A percentile compares a stretch with the other conserved stretches of the same genome.
These are phyloP conservation scores for Nycticryphes semicollaris DNA, from an alignment of 2,113 vertebrate genomes.

Conservation along the genomic window DNA sequence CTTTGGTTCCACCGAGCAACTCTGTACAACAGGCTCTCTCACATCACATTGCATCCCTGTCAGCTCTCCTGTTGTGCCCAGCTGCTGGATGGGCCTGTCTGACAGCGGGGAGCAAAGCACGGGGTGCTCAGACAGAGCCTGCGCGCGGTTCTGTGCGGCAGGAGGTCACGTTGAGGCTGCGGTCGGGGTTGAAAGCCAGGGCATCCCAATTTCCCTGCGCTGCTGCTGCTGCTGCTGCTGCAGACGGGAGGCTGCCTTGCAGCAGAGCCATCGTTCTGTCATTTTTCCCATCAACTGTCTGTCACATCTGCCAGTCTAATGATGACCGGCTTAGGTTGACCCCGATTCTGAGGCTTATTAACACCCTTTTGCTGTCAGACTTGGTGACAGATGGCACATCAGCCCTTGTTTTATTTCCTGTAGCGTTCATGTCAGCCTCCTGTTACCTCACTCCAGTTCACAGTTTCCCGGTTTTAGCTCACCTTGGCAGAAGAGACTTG, in stretches of 20 bases:
- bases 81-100: neutral
- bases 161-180: neutral
- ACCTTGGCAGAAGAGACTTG: neutral
- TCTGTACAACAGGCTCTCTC: neutral
- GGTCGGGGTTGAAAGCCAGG: neutral
- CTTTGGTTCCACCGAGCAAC: neutral
- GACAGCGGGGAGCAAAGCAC: neutral
- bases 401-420: neutral
- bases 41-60: accelerated
- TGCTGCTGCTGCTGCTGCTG: neutral
- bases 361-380: constrained; percentile 35
- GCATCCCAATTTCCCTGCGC: neutral
- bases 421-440: neutral
- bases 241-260: neutral
- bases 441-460: neutral
- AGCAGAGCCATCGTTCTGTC: neutral
- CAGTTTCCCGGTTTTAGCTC: neutral
- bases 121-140: neutral
- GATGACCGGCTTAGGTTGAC: constrained; percentile 30
- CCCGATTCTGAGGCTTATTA: constrained; percentile 47
- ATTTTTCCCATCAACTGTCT: constrained; percentile 8
- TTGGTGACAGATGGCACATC: constrained; percentile 13
- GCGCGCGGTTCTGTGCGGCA: neutral
- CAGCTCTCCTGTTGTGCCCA: accelerated
- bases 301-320: constrained; percentile 36